Conservation (phyloP, 2,797 vertebrate genomes). For the Heliangelus exortis region DNA sequence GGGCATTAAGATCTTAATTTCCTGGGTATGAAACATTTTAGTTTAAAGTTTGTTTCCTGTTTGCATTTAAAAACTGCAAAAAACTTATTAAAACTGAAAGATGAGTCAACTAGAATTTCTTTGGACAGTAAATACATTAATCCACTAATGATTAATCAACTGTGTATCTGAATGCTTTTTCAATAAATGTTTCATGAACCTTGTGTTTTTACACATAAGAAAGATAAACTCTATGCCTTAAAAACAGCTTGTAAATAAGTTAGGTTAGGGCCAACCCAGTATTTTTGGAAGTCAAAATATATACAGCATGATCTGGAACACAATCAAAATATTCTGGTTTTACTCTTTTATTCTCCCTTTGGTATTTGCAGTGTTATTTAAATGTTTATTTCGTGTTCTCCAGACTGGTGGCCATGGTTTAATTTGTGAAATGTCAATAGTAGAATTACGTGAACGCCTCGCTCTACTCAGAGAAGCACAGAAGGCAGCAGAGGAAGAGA, state of each 20-base stretch:
- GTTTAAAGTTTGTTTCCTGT: not conserved
- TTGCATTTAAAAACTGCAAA: not conserved
- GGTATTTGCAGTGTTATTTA: conserved; percentile 51
- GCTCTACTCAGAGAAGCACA: conserved; percentile 80
- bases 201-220: not conserved
- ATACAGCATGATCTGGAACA: conserved; percentile 12
- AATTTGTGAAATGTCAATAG: conserved; percentile 91
- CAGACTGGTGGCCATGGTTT: conserved; percentile 87
- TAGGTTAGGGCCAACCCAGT: not conserved
- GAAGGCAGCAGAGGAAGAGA: conserved; percentile 81
- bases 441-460: conserved; percentile 88
- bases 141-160: not conserved
- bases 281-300: not conserved
- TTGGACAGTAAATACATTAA: not conserved
- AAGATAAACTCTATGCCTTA: not conserved
- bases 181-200: not conserved
- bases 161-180: not conserved
- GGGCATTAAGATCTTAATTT: not conserved
- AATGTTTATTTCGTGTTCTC: not conserved
- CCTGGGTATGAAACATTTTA: not conserved
- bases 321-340: not conserved
- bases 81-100: not conserved
- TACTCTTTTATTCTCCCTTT: not conserved
- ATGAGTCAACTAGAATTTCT: not conserved
- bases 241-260: not conserved